phyloP scores from a whole-genome alignment of 1,140 invertebrate species.

The Macrobrachium nipponense region DNA sequence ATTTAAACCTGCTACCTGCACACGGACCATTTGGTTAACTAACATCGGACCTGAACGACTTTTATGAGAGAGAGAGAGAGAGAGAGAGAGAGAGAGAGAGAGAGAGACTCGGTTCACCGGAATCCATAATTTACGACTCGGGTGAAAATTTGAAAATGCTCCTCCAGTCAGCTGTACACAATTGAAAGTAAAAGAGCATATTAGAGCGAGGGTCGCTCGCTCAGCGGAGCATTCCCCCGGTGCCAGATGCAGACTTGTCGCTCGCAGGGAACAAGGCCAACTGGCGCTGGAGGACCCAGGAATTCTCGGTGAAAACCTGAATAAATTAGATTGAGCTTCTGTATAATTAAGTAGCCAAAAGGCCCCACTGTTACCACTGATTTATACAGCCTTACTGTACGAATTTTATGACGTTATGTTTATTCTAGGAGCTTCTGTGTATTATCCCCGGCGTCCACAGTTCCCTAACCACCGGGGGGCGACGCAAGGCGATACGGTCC shows the following conservation, averaged over 20 bases:
- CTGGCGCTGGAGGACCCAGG: neutral
- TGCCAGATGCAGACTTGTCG: neutral
- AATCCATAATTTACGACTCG: no score
- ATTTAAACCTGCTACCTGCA: no score
- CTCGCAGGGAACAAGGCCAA: neutral
- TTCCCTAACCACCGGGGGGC: neutral
- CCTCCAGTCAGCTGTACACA: no score
- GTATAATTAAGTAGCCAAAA: constrained; percentile 42
- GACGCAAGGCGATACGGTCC: neutral
- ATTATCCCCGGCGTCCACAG: constrained; percentile 27
- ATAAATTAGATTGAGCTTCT: constrained; percentile 37
- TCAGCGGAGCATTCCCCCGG: neutral
- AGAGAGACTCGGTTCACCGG: no score
- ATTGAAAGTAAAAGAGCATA: no score
- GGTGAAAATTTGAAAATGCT: no score
- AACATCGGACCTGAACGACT: no score
- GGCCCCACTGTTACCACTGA: constrained; percentile 31
- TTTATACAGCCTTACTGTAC: constrained; percentile 41
- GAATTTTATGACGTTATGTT: constrained; percentile 53
- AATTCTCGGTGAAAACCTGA: constrained; percentile 20
- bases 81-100: no score
- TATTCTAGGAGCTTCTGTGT: constrained; percentile 55
- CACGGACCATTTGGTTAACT: no score
- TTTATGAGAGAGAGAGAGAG: no score
- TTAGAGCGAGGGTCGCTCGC: no score